Base-by-base conservation (phyloP, 2,113 vertebrate species). In the Corydoras maculifer region DNA sequence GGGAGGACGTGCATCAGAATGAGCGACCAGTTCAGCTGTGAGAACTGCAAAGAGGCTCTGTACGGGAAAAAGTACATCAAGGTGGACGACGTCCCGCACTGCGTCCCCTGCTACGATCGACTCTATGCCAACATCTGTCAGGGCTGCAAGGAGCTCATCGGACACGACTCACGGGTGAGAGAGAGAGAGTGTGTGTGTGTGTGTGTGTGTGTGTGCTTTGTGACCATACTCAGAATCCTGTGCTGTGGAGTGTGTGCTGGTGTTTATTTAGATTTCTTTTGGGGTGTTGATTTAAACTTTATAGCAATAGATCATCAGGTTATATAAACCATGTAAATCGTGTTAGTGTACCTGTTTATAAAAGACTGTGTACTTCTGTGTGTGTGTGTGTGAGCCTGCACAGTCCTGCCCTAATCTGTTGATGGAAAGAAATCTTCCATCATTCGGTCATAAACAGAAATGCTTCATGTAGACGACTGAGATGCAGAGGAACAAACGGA, bases 41-140 rank as follows among this genome's bases (percentile, higher is more conserved):
- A 88, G 49, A 93, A 91, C 87, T 98, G 96, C 85, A 91, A 89
- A 15, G 92, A 96, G 88, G 93, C 94, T 80, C 77, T 99, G 66
- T 94, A 94, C 0, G 95, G 95, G 62, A 91, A 92, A 70, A 98
- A 95, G 77, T 98, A 96, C 87, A 98, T 98, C 87, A 90, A 93
- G 84, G 87, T 86, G 80, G 94, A 96, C 64, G 88, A 90, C 0
- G 85, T 91, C 2, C 95, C 95, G 0, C 94, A 97, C 88, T 99
- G 96, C 62, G 91, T 98, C 80, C 91, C 93, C 74, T 99, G 96
- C 87, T 98, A 98, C 0, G 94, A 98, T 9, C 88, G 88, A 14
- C 90, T 93, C 78, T 91, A 93, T 0, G 93, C 95, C 79, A 94
- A 98, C 84, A 96, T 93, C 75, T 98, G 96, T 9, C 89, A 93